Evolutionary conservation across 2,113 vertebrate species (phyloP), one percentile per base, ranked within the genome.

Genomic region (Struthio camelus): DNA sequence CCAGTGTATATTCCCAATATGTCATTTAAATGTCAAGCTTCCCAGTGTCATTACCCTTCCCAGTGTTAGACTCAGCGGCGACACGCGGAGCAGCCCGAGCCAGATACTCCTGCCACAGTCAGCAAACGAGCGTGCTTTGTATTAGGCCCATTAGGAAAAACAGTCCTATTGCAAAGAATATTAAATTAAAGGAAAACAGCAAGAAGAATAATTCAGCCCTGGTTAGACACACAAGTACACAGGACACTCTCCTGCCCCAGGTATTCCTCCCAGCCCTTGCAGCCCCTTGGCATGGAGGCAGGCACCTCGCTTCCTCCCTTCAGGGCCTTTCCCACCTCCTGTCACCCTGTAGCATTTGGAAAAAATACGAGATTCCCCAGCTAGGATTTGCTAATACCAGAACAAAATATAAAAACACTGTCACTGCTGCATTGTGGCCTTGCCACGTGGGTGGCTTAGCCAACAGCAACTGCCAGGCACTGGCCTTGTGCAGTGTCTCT

Each of bases 91-190:
- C 9, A 95, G 96, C 85, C 79, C 2, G 76, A 97, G 95, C 93
- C 97, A 97, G 91, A 93, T 85, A 14, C 84, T 95, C 67, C 81
- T 95, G 89, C 89, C 93, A 85, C 94, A 95, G 93, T 80, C 94
- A 97, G 94, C 81, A 94, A 95, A 95, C 1, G 4, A 94, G 75
- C 18, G 0, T 97, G 93, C 94, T 97, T 96, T n/a, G 54, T 73
- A 95, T 97, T 95, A 97, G 67, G 59, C 89, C 87, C 76, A 89
- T 95, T 91, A 91, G 50, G 54, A 77, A 76, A 58, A 97, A 75
- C 85, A 85, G 67, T 64, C 71, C 64, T 56, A 59, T 91, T 85
- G 85, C 91, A 87, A 51, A 69, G 76, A 83, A 85, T 83, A 94
- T 94, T 94, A 54, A 89, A 87, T 95, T 94, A 91, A 94, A 89